Percentiles rank a stretch among this genome's conserved stretches.
These are phyloP conservation scores for Sceloporus tristichus DNA, from an alignment of 2,113 vertebrate species.

Conservation along the genomic window DNA sequence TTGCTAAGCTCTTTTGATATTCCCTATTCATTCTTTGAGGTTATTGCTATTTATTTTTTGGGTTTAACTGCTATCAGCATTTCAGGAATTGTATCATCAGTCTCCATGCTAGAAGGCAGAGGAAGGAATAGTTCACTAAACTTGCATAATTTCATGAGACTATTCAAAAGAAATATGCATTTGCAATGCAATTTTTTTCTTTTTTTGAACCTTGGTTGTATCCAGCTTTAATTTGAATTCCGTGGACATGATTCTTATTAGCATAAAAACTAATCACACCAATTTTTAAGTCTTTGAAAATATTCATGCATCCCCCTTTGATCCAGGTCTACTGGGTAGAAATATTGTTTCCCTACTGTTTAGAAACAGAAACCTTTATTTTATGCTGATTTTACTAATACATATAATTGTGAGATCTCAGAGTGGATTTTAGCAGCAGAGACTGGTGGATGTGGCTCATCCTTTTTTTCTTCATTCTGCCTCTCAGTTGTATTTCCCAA, in stretches of 20 bases:
- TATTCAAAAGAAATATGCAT: conserved; percentile 2
- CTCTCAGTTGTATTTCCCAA: background rate
- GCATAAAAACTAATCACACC: background rate
- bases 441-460: background rate
- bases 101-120: background rate
- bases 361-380: background rate
- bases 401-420: background rate
- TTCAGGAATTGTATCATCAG: background rate
- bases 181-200: background rate
- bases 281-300: background rate
- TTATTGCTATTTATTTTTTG: background rate
- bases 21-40: background rate
- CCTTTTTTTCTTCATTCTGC: background rate
- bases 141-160: background rate
- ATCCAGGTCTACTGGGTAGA: background rate
- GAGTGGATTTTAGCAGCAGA: background rate
- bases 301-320: background rate
- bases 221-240: background rate
- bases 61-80: background rate
- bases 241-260: background rate
- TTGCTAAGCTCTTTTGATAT: background rate
- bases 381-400: background rate
- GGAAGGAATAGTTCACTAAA: background rate
- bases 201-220: background rate
- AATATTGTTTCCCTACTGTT: background rate